Percentiles rank a stretch among this genome's conserved stretches.
phyloP scores from a whole-genome alignment of 2,113 vertebrate genomes.

The Mustela nigripes region DNA sequence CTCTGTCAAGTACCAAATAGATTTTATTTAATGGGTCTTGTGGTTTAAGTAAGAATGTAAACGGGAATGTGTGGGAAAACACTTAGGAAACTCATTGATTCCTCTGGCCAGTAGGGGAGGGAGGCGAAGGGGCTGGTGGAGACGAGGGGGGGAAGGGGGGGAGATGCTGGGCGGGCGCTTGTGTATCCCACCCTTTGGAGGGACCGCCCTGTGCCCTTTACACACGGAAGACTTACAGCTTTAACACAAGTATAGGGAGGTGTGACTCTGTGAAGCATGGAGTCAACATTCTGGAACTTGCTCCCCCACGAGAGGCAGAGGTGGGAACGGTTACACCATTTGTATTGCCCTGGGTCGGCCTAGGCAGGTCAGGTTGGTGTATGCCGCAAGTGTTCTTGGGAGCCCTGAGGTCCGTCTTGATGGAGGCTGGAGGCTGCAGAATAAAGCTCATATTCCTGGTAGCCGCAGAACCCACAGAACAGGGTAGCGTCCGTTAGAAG shows the following conservation, averaged over 20 bases:
- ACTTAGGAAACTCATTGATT: no score
- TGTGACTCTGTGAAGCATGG: no score
- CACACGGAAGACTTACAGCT: not conserved
- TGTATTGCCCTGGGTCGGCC: not conserved
- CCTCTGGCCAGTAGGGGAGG: not conserved
- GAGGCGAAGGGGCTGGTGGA: not conserved
- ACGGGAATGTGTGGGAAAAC: not conserved
- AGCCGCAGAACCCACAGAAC: not conserved
- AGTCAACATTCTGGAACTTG: not conserved
- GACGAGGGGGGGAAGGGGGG: not conserved
- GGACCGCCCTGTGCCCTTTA: not conserved
- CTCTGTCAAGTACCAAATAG: not conserved
- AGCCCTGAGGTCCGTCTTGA: not conserved
- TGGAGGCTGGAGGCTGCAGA: not conserved
- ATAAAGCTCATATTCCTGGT: not conserved
- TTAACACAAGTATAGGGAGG: not conserved
- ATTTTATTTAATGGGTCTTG: not conserved
- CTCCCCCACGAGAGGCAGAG: not conserved
- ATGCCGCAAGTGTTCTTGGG: not conserved
- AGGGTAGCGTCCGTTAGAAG: not conserved
- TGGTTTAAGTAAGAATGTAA: not conserved
- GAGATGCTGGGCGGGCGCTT: no score
- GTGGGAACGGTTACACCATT: fast-evolving
- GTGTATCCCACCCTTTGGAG: not conserved
- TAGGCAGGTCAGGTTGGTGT: not conserved